Evolutionary conservation across 2,888 invertebrate species (phyloP).

Genomic region (Lysandra coridon): DNA sequence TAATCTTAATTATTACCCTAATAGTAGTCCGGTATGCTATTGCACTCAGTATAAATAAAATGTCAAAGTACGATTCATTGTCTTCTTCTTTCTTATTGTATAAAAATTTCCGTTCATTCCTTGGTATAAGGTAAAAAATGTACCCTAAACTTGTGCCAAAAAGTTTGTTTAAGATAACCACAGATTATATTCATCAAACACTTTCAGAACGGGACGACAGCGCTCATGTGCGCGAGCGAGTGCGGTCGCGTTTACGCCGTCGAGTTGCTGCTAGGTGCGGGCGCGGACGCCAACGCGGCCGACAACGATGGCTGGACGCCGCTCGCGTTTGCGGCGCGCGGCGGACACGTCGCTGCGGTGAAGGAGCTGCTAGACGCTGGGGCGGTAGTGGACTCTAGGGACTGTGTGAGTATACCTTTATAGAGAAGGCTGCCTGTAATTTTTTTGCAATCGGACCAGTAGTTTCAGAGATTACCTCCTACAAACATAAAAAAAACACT

Average conservation of each 20-base stretch:
- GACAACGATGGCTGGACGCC: constrained; percentile 97
- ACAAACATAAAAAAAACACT: too few relatives aligned
- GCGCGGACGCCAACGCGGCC: constrained; percentile 94
- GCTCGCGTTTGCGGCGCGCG: constrained; percentile 93
- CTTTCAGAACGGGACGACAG: constrained; percentile 93
- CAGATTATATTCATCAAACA: constrained; percentile 16
- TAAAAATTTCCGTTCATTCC: too few relatives aligned
- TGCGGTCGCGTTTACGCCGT: constrained; percentile 92
- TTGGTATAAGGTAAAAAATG: too few relatives aligned
- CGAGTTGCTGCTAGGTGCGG: constrained; percentile 90
- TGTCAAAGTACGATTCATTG: too few relatives aligned
- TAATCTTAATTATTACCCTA: too few relatives aligned
- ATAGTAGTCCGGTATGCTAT: too few relatives aligned
- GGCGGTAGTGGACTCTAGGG: constrained; percentile 91
- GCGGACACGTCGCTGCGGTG: constrained; percentile 91
- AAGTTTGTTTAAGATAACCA: neutral
- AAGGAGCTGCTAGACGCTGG: constrained; percentile 91
- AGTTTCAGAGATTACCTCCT: too few relatives aligned
- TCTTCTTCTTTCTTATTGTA: too few relatives aligned
- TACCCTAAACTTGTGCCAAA: neutral
- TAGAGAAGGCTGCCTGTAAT: too few relatives aligned
- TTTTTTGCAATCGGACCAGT: too few relatives aligned
- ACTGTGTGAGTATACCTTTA: constrained; percentile 83
- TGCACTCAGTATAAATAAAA: too few relatives aligned
- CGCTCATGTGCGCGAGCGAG: constrained; percentile 94